Evolutionary conservation across 2,797 vertebrate species (phyloP).

Genomic region (Salmo trutta): DNA sequence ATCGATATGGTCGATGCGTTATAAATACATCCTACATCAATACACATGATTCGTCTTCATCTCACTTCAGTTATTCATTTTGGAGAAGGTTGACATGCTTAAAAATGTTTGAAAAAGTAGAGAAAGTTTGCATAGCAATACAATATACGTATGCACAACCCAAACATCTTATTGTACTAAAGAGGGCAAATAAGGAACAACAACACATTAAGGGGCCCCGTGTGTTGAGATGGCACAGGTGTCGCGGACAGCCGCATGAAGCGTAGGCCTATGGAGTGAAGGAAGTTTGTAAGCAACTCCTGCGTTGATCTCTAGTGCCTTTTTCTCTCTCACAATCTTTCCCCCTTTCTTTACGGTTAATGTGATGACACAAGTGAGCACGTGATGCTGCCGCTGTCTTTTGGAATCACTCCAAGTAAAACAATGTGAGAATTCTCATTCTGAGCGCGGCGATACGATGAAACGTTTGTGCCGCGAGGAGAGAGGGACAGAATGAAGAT

Average conservation of each 20-base stretch:
- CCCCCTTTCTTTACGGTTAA: constrained; percentile 4
- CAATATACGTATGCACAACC: background rate
- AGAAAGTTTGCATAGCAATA: background rate
- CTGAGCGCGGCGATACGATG: constrained; percentile 52
- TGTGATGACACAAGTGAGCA: constrained; percentile 23
- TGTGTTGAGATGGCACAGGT: background rate
- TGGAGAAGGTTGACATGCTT: background rate
- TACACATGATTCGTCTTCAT: background rate
- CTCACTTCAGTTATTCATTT: background rate
- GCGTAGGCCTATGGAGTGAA: background rate
- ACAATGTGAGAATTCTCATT: constrained; percentile 69
- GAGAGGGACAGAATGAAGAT: constrained; percentile 74
- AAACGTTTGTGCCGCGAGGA: constrained; percentile 56
- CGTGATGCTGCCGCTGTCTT: constrained; percentile 48
- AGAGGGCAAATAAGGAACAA: background rate
- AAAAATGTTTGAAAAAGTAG: background rate
- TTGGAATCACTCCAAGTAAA: constrained; percentile 58
- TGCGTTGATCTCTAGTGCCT: background rate
- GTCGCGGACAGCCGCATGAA: background rate
- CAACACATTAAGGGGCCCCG: background rate
- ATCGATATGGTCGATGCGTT: background rate
- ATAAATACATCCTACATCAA: background rate
- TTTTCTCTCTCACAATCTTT: background rate
- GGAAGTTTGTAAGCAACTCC: background rate
- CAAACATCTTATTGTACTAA: background rate